Base-by-base conservation (phyloP, 2,888 invertebrate genomes). In the Pandemis heparana region DNA sequence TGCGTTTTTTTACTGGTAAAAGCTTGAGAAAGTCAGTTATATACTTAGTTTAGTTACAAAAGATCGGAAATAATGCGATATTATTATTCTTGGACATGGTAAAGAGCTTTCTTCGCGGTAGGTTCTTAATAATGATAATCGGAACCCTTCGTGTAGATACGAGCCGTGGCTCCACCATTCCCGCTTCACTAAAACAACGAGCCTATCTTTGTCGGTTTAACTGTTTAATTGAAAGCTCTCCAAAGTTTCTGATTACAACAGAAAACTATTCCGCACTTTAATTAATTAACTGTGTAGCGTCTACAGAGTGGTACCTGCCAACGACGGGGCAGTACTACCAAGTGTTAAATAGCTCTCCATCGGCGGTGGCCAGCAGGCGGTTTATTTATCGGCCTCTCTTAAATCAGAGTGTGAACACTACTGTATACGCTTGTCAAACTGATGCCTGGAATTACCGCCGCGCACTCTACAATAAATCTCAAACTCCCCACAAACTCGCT, bases 381-480 rank as follows among this genome's bases (percentile, higher is more conserved):
- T 43, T 69, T 69, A 64, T 65, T 69, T 69, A 74, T 74, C 43
- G 46, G 70, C 62, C 32, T 18, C 69, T 74, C 74, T 74, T 74
- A 74, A 70, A 74, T 69, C 73, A 74, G 64, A 65, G 64, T 53
- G 69, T 41, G 64, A 74, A 60, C 59, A 64, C 63, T 64, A 59
- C 73, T 73, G 62, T 68, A 59, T 59, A 59, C 68, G 69, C 73
- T 65, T 70, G 74, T 74, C 74, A 74, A 74, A 60, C 61, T 43
- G 60, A 60, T 64, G 65, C 60, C 65, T 74, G 43, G 61, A 70
- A 60, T 67, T 56, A 51, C 59, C 59, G 63, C 48, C n/a, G 46
- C 46, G 64, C 38, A 60, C 64, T 65, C 65, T 69, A 64, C 59
- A 64, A 68, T 68, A 43, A 60, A 73, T 39, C 53, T 18, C 18